phyloP scores from a whole-genome alignment of 2,888 invertebrate species.

The Trissoscelio sp. region DNA sequence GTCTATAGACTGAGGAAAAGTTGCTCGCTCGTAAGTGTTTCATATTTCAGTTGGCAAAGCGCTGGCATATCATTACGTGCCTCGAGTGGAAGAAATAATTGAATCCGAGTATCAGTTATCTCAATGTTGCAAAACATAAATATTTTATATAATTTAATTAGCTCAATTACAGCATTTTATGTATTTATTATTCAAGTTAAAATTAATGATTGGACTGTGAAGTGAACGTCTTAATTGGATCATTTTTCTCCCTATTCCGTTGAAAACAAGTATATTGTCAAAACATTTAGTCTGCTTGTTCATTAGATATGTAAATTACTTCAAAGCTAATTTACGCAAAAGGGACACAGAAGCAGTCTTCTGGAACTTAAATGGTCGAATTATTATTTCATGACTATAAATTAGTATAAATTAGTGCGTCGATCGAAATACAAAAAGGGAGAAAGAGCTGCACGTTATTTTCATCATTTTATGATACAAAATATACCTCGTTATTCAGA shows the following conservation, averaged over 20 bases:
- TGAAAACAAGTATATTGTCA: slow-evolving; percentile 15
- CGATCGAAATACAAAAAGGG: neutral
- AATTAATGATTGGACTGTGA: neutral
- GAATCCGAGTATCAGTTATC: slow-evolving; percentile 2
- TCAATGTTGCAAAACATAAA: slow-evolving; percentile 8
- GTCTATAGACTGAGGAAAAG: slow-evolving; percentile 22
- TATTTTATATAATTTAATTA: neutral
- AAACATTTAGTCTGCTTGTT: slow-evolving; percentile 2
- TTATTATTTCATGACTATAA: slow-evolving; percentile 18
- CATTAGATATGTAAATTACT: slow-evolving; percentile 26
- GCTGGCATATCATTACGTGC: neutral
- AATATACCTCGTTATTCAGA: neutral
- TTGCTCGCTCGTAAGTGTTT: slow-evolving; percentile 10
- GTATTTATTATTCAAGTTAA: too few species aligned
- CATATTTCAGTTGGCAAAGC: slow-evolving; percentile 14
- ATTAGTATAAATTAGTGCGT: neutral
- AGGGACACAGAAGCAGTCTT: neutral
- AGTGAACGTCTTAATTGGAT: neutral
- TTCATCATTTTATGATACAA: neutral
- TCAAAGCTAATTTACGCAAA: slow-evolving; percentile 9
- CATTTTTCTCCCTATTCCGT: neutral
- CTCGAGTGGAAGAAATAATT: slow-evolving; percentile 6
- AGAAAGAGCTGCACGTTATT: neutral
- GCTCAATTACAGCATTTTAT: too few species aligned
- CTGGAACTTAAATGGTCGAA: neutral